These are phyloP conservation scores for Hylyphantes graminicola DNA, from an alignment of 1,140 invertebrate genomes.

Conservation along the genomic window DNA sequence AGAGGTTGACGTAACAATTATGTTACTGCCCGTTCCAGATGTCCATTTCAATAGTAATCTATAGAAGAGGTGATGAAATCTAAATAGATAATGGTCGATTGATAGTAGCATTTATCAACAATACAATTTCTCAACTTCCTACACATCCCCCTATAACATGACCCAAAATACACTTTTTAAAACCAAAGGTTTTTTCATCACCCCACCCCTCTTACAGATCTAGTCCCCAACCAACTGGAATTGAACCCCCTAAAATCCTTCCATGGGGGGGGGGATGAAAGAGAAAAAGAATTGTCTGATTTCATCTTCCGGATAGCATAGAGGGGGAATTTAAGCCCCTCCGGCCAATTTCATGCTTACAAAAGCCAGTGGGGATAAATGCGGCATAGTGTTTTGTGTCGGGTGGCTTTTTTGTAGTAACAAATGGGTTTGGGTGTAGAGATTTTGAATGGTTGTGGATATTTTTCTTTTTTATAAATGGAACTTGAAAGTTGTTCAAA, in stretches of 20 bases:
- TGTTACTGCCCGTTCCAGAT: too few species aligned
- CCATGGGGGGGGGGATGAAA: neutral
- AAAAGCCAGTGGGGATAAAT: neutral
- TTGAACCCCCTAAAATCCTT: neutral
- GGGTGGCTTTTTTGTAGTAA: neutral
- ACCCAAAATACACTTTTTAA: constrained; percentile 19
- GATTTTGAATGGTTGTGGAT: too few species aligned
- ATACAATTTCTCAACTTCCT: too few species aligned
- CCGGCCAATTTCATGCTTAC: constrained; percentile 27
- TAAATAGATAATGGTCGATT: too few species aligned
- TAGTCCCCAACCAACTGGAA: constrained; percentile 4
- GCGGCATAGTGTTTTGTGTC: neutral
- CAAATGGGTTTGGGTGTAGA: too few species aligned
- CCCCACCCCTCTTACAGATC: neutral
- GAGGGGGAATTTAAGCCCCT: constrained; percentile 8
- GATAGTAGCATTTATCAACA: too few species aligned
- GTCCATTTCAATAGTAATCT: too few species aligned
- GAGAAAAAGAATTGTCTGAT: constrained; percentile 32
- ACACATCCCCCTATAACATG: neutral
- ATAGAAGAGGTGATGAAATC: too few species aligned
- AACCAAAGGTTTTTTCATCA: neutral
- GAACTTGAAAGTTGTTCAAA: too few species aligned
- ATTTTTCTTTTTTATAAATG: too few species aligned
- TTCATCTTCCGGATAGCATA: constrained; percentile 29
- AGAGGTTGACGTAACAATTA: too few species aligned